Evolutionary conservation across 2,888 invertebrate genomes (phyloP).

Genomic region (Ormyrus labotus): DNA sequence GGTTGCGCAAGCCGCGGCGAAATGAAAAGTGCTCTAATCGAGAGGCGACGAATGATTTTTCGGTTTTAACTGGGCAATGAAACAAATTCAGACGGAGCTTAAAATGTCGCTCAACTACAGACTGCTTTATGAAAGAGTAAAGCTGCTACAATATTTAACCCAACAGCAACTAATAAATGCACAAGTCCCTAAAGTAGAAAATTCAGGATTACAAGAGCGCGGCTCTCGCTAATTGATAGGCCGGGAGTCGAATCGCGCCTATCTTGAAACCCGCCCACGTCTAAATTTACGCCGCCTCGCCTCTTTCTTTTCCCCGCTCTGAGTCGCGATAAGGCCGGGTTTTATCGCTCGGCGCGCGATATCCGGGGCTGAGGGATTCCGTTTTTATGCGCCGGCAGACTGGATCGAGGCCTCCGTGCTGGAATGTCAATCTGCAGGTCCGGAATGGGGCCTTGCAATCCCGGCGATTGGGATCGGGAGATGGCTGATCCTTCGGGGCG

Average conservation of each 20-base stretch:
- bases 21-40: neutral
- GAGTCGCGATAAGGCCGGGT: slow-evolving; percentile 20
- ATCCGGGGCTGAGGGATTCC: too few species aligned
- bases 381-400: too few species aligned
- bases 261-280: slow-evolving; percentile 41
- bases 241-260: slow-evolving; percentile 36
- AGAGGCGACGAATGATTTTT: neutral
- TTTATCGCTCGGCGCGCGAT: too few species aligned
- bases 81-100: too few species aligned
- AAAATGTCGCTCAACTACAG: too few species aligned
- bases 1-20: slow-evolving; percentile 27
- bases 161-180: neutral
- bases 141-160: too few species aligned
- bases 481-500: neutral
- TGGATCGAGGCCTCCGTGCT: too few species aligned
- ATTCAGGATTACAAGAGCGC: neutral
- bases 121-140: too few species aligned
- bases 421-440: too few species aligned
- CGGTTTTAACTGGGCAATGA: too few species aligned
- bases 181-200: slow-evolving; percentile 7
- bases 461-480: neutral
- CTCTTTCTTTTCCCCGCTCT: neutral
- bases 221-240: neutral
- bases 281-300: slow-evolving; percentile 45
- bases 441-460: neutral